Evolutionary conservation across 2,888 invertebrate genomes (phyloP), one percentile per base, ranked within the genome.

Genomic region (Polyommatus iphigenia): DNA sequence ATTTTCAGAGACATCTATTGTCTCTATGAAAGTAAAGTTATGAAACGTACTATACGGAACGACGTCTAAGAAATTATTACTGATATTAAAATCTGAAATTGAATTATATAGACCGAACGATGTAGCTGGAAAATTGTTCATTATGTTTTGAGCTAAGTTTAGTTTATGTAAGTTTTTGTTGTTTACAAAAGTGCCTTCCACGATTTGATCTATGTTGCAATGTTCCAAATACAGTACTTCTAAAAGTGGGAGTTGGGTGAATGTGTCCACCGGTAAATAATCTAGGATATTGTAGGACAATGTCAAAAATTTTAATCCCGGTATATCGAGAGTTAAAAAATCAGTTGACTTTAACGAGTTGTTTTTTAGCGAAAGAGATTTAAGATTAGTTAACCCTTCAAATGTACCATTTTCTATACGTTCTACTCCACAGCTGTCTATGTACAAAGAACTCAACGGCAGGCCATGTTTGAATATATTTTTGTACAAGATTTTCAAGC

Each of bases 201-300:
- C 96, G 81, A 98, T 94, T 79, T 95, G 93, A 75, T 95, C 93
- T 80, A 98, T 95, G 79, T 96, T 95, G 82, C 97, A 96, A 84
- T 96, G 95, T 83, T 96, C 96, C 85, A 97, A 95, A 77, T 95
- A 93, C 80, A 98, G 93, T 67, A 96, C 95, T 88, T 97, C 97
- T 83, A 98, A 92, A 2, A 97, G 96, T 10, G 97, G 97, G 80
- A 98, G 91, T 76, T 97, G 96, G 82, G 96, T 95, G 82, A 98
- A 95, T 41, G 97, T 96, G 78, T 96, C 95, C 3, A 95, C 93
- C 81, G 96, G 96, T 80, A 97, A 95, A 84, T 95, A 95, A 82
- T 96, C 96, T 80, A 98, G 96, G 87, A 98, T 97, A 88, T 98
- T 98, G 83, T 96, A 95, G 4, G 97, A 97, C 72, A 97, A 90